Evolutionary conservation across 2,888 invertebrate species (phyloP).

Genomic region (Drosophila incognita): DNA sequence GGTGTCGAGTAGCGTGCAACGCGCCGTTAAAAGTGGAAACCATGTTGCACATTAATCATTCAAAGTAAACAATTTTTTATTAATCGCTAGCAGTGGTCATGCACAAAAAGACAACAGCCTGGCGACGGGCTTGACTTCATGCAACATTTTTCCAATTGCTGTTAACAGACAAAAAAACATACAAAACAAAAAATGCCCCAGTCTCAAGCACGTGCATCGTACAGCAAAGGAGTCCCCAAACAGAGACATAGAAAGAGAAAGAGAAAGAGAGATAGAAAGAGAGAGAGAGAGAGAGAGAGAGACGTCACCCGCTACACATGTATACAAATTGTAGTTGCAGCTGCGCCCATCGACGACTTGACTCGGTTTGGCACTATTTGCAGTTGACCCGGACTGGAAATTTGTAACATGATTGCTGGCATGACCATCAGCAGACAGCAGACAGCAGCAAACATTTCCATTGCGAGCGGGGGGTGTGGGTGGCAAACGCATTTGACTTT

Average conservation of each 20-base stretch:
- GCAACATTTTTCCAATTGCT: constrained; percentile 77
- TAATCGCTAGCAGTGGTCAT: constrained; percentile 67
- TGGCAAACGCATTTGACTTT: constrained; percentile 72
- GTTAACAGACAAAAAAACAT: constrained; percentile 23
- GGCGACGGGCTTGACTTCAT: constrained; percentile 48
- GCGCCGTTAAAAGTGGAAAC: constrained; percentile 69
- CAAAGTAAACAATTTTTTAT: constrained; percentile 81
- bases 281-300: constrained; percentile 7
- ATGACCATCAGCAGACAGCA: constrained; percentile 52
- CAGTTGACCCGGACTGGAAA: constrained; percentile 50
- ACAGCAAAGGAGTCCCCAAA: constrained; percentile 50
- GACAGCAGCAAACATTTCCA: constrained; percentile 40
- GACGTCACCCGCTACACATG: constrained; percentile 54
- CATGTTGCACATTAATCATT: constrained; percentile 81
- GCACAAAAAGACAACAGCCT: constrained; percentile 13
- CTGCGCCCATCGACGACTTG: constrained; percentile 51
- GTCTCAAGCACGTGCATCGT: constrained; percentile 62
- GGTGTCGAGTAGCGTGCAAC: constrained; percentile 43
- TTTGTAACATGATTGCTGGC: constrained; percentile 77
- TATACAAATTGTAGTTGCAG: constrained; percentile 76
- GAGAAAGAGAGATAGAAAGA: neutral
- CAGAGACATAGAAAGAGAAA: constrained; percentile 18
- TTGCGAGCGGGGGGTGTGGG: neutral
- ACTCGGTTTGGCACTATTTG: constrained; percentile 44
- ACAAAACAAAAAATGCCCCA: constrained; percentile 21